Evolutionary conservation across 2,113 vertebrate genomes (phyloP), one percentile per base, ranked within the genome.

Genomic region (Bubalus kerabau): DNA sequence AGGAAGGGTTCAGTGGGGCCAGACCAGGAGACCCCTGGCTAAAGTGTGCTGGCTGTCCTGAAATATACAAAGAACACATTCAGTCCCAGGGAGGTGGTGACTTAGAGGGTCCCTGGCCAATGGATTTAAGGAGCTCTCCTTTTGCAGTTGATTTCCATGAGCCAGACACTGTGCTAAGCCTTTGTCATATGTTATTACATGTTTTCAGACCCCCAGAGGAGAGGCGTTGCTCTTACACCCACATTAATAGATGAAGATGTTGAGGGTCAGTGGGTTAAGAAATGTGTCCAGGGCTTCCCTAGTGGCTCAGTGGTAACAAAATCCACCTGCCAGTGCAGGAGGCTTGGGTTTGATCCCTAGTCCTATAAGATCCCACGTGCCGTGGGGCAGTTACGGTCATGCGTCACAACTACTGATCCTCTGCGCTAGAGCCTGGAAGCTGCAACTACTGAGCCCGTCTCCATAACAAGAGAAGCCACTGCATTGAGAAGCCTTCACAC

Each of bases 31-130:
- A 17, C 4, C 2, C 11, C n/a, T 30, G 23, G 23, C 32, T 82
- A 26, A 81, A 6, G 4, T 24, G 24, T 1, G 0, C 46, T 54
- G 32, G 32, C 26, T 13, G 5, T 36, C n/a, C 48, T 24, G 78
- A 62, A 40, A 48, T 21, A 28, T 3, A 13, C n/a, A 7, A 64
- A 82, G 36, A n/a, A 62, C 40, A 28, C 1, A 2, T 83, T 40
- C 6, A 23, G 4, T 30, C 15, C 14, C n/a, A 16, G 67, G n/a
- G 3, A 80, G 13, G 24, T 6, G 21, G 40, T 52, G 15, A 57
- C 28, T 40, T n/a, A 48, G 2, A 40, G 30, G n/a, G 67, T 62
- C 19, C 36, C 24, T n/a, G 8, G 64, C 16, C 62, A 84, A 54
- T 23, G 23, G 8, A 23, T 82, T 80, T 19, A 26, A 78, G 13